phyloP scores from a whole-genome alignment of 2,797 vertebrate genomes.

The Peromyscus melanophrys region DNA sequence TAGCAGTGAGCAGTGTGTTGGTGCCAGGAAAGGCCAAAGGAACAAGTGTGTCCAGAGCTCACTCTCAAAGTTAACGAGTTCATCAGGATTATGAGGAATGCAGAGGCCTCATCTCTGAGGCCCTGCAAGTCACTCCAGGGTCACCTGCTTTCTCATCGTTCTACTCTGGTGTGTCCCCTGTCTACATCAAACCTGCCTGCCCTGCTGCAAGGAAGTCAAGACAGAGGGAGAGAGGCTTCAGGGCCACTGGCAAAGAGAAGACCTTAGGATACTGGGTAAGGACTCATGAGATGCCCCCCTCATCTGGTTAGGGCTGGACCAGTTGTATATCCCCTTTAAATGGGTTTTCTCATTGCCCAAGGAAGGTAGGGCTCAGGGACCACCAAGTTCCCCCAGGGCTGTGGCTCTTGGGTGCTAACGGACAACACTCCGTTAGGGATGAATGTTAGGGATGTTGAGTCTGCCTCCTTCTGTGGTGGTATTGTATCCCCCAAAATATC shows the following conservation, averaged over 20 bases:
- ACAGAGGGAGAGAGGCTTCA: background rate
- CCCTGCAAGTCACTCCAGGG: background rate
- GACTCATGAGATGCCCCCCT: background rate
- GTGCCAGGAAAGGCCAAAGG: background rate
- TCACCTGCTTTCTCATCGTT: background rate
- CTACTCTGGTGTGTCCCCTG: background rate
- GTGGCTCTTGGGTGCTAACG: background rate
- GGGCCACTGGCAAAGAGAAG: background rate
- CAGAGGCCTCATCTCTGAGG: background rate
- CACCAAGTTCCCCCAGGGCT: background rate
- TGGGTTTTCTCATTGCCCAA: background rate
- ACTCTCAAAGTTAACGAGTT: background rate
- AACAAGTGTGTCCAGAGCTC: background rate
- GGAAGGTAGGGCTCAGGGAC: background rate
- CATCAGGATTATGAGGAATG: rapidly evolving
- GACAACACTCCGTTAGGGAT: background rate
- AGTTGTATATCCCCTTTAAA: background rate
- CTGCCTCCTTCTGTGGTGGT: background rate
- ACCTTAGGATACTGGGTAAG: background rate
- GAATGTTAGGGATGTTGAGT: too few species aligned
- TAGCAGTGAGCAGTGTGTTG: background rate
- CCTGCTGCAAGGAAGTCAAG: background rate
- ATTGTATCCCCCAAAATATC: too few species aligned
- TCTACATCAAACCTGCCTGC: background rate
- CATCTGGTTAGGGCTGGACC: background rate